These are phyloP conservation scores for Sphaerodactylus townsendi DNA, from an alignment of 2,113 vertebrate species.

Conservation along the genomic window DNA sequence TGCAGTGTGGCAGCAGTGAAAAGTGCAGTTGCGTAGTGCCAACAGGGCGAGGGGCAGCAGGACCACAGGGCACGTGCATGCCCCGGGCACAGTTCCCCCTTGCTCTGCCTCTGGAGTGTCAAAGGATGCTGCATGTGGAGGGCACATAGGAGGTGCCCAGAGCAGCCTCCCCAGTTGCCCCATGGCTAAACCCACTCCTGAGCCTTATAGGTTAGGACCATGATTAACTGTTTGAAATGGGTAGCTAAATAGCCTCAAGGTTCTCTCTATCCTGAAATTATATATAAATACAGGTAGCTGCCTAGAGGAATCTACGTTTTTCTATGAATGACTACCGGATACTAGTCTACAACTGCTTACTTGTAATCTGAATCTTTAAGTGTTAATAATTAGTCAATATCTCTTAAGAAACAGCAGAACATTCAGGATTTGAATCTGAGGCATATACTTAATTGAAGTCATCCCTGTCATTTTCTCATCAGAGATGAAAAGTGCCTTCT, in stretches of 20 bases:
- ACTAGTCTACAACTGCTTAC: not conserved
- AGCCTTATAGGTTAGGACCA: not conserved
- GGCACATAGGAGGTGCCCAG: no score
- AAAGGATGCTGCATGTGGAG: no score
- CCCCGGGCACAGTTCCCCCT: no score
- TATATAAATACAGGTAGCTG: conserved; percentile 37
- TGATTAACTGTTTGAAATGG: not conserved
- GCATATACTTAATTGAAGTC: conserved; percentile 68
- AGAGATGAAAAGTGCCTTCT: conserved; percentile 47
- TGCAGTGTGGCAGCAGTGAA: no score
- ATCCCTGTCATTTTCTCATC: conserved; percentile 70
- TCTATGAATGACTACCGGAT: conserved; percentile 36
- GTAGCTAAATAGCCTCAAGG: not conserved
- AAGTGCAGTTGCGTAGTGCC: no score
- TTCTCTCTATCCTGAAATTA: conserved; percentile 17
- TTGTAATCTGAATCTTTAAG: conserved; percentile 11
- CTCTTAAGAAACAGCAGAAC: conserved; percentile 43
- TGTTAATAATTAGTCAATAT: conserved; percentile 46
- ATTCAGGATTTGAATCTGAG: conserved; percentile 48
- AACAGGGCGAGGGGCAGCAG: no score
- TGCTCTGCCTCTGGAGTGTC: no score
- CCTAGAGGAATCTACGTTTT: not conserved
- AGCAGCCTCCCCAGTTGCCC: no score
- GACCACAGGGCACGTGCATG: no score
- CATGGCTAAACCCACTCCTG: no score